phyloP scores from a whole-genome alignment of 2,797 vertebrate genomes.

The Cyprinodon diabolis region DNA sequence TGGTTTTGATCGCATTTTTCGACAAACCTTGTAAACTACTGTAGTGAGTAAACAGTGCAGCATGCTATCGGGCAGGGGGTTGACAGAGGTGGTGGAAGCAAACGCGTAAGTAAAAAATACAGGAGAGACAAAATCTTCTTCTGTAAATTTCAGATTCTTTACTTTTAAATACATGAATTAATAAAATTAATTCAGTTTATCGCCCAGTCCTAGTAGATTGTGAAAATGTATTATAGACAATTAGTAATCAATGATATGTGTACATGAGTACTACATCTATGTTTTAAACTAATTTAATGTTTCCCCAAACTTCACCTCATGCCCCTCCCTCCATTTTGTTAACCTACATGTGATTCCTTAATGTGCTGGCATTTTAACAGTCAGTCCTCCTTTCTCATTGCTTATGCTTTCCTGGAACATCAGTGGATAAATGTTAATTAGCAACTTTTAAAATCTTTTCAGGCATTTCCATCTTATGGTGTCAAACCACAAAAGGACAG shows the following conservation, averaged over 20 bases:
- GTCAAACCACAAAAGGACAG: not conserved
- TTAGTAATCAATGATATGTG: not conserved
- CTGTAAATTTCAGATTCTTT: too few species aligned
- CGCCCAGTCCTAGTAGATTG: not conserved
- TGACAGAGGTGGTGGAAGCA: too few species aligned
- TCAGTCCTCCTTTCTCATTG: constrained; percentile 52
- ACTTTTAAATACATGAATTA: too few species aligned
- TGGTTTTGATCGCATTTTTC: too few species aligned
- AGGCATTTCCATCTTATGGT: not conserved
- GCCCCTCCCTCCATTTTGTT: constrained; percentile 16
- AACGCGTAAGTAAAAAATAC: too few species aligned
- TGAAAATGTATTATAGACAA: not conserved
- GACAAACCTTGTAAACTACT: too few species aligned
- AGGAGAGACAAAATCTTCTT: too few species aligned
- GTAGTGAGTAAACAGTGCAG: too few species aligned
- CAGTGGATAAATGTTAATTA: not conserved
- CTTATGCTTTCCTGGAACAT: not conserved
- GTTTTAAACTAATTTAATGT: constrained; percentile 32
- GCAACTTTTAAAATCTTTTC: not conserved
- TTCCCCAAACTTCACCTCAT: constrained; percentile 54
- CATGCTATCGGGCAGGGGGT: too few species aligned
- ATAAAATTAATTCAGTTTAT: too few species aligned
- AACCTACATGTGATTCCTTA: constrained; percentile 43
- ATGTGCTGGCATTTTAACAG: constrained; percentile 72
- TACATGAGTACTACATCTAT: not conserved